A percentile compares a stretch with the other conserved stretches of the same genome.
These are phyloP conservation scores for Trachelipus rathkii DNA, from an alignment of 1,140 invertebrate species.

Conservation along the genomic window DNA sequence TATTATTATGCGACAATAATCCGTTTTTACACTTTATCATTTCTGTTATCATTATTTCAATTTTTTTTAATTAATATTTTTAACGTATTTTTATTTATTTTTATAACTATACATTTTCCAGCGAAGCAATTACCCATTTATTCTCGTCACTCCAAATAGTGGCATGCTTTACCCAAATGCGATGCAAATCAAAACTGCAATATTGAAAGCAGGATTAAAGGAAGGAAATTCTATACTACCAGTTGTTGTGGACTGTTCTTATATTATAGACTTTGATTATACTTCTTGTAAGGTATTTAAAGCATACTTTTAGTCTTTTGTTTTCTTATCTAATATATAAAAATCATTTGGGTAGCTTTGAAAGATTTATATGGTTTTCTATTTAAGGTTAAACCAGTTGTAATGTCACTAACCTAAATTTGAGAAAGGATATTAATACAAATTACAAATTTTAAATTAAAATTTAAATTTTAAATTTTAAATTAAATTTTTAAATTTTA, in stretches of 20 bases:
- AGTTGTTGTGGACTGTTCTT: constrained; percentile 17
- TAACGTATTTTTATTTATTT: not conserved
- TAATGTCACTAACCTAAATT: not conserved
- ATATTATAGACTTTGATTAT: constrained; percentile 9
- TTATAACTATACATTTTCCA: not conserved
- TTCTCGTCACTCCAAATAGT: constrained; percentile 8
- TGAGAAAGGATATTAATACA: not conserved
- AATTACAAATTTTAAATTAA: not conserved
- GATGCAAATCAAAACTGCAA: constrained; percentile 3
- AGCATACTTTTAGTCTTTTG: no score
- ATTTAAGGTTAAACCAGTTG: no score
- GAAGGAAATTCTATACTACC: not conserved
- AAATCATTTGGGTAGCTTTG: not conserved
- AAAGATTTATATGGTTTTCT: not conserved
- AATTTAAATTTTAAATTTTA: not conserved
- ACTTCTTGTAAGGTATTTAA: constrained; percentile 14
- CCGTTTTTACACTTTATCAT: no score
- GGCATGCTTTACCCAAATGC: constrained; percentile 16
- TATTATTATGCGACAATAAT: no score
- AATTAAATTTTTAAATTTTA: no score
- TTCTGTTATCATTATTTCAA: no score
- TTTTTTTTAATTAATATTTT: not conserved
- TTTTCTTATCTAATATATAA: no score
- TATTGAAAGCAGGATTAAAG: constrained; percentile 11
- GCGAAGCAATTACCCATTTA: not conserved